Percentiles rank a stretch among this genome's conserved stretches.
phyloP scores from a whole-genome alignment of 1,140 invertebrate genomes.

The Hetaerina americana region DNA sequence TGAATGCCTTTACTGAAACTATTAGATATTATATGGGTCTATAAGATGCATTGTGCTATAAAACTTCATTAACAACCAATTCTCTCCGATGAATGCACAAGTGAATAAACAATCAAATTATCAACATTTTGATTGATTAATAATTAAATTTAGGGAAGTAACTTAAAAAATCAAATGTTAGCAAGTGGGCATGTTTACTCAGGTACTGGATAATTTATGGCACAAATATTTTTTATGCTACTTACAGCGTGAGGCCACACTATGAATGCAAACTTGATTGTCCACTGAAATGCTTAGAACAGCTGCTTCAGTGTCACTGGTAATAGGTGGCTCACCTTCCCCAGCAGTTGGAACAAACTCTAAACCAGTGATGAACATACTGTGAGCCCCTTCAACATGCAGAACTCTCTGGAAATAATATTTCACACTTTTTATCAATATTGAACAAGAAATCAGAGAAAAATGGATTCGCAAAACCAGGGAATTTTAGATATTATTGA shows the following conservation, averaged over 20 bases:
- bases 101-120: background rate
- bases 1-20: too few species aligned
- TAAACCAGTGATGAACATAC: slow-evolving; percentile 87
- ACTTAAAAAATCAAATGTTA: background rate
- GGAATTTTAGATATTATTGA: too few species aligned
- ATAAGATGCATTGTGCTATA: too few species aligned
- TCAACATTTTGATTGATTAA: background rate
- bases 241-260: slow-evolving; percentile 65
- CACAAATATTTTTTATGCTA: background rate
- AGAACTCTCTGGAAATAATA: slow-evolving; percentile 53
- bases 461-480: too few species aligned
- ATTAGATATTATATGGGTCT: too few species aligned
- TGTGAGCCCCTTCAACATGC: slow-evolving; percentile 69
- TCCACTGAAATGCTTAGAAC: slow-evolving; percentile 90
- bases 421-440: background rate
- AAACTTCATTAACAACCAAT: background rate
- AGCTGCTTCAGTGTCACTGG: slow-evolving; percentile 60
- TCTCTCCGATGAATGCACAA: background rate
- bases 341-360: slow-evolving; percentile 63
- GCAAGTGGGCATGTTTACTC: background rate
- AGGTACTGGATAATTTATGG: background rate
- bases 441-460: too few species aligned
- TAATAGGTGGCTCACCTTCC: slow-evolving; percentile 43
- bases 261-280: slow-evolving; percentile 83
- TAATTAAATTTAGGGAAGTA: background rate